Base-by-base conservation (phyloP, 2,888 invertebrate genomes). In the Drosophila lutescens region DNA sequence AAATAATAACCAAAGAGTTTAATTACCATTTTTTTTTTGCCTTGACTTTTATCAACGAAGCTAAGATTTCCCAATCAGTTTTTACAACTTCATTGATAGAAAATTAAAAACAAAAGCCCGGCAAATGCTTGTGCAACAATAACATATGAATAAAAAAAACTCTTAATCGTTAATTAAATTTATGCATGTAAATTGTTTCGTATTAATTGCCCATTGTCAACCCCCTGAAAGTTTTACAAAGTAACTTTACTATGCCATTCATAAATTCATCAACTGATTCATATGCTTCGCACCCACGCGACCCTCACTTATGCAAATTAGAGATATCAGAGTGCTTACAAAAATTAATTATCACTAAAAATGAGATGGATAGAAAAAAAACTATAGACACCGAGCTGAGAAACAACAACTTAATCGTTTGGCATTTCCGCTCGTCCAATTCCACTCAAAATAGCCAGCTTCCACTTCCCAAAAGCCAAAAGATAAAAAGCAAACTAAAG, bases 391-490 rank as follows among this genome's bases (percentile, higher is more conserved):
- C 82, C 69, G 58, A 62, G 62, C 78, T 67, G 62, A 71, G 77
- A 59, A 71, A 67, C 73, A 86, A 84, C 84, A 83, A 68, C 74
- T 84, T 86, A 86, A 88, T 85, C 74, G 84, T 49, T 59, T 44
- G 79, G 81, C 63, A 86, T 86, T 85, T 85, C 88, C 84, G 84
- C 77, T 85, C 70, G 38, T 57, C 55, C 76, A 62, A 66, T 63
- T 71, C 67, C 68, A 84, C 68, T 75, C 63, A 66, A 78, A 61
- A 54, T 57, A 53, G 71, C 57, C 77, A 74, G 82, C 84, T 86
- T 88, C 86, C 78, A 87, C 86, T 79, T 87, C 78, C 77, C 70
- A 61, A 70, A 74, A 47, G 9, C 12, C 10, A 36, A 9, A 12
- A 17, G 44, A 30, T 32, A 23, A 23, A 60, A 60, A 41, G 54